Evolutionary conservation across 2,797 vertebrate species (phyloP).

Genomic region (Nannoperca obscura): DNA sequence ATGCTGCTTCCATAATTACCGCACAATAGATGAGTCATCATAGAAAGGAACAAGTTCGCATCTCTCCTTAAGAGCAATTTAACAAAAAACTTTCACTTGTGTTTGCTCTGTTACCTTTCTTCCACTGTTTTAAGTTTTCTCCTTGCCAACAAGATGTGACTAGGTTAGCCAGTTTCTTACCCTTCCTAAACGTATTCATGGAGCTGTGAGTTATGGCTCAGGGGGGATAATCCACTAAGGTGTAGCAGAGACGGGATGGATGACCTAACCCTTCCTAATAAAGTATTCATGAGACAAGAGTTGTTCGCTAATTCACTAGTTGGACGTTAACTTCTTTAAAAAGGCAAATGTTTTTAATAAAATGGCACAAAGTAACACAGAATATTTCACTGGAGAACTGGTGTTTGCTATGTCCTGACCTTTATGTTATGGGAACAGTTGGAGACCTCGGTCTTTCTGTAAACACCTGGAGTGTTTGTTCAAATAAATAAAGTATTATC

Average conservation of each 20-base stretch:
- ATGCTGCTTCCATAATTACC: slow-evolving; percentile 57
- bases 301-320: slow-evolving; percentile 40
- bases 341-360: slow-evolving; percentile 4
- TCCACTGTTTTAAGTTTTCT: slow-evolving; percentile 28
- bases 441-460: not conserved
- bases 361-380: slow-evolving; percentile 1
- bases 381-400: not conserved
- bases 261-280: slow-evolving; percentile 34
- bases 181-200: slow-evolving; percentile 40
- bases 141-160: slow-evolving; percentile 28
- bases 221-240: slow-evolving; percentile 39
- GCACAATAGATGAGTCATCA: slow-evolving; percentile 53
- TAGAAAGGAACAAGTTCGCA: slow-evolving; percentile 17
- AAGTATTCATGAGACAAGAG: slow-evolving; percentile 56
- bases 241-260: slow-evolving; percentile 47
- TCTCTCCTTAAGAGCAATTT: slow-evolving; percentile 45
- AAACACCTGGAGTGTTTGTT: not conserved
- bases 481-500: not conserved
- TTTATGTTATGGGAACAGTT: not conserved
- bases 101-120: slow-evolving; percentile 41
- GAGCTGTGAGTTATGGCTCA: slow-evolving; percentile 48
- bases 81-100: slow-evolving; percentile 37
- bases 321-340: slow-evolving; percentile 25
- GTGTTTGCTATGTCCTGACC: not conserved
- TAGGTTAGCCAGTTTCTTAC: slow-evolving; percentile 29